Conservation (phyloP, 1,140 invertebrate species). For the Pseudachorutes palmiensis region DNA sequence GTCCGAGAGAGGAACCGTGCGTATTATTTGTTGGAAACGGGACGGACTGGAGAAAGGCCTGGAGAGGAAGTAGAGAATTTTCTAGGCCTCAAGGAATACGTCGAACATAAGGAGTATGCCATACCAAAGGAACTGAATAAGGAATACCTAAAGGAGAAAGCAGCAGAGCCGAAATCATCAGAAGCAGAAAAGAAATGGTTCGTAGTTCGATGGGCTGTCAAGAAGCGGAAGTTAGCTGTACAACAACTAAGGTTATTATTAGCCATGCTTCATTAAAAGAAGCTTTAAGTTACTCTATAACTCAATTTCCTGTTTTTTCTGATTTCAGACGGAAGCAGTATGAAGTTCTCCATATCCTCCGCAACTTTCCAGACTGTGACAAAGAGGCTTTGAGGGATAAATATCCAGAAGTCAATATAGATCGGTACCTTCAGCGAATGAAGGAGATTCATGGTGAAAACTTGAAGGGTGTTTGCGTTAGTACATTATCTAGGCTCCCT, state of each 20-base stretch:
- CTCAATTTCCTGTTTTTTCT: constrained; percentile 28
- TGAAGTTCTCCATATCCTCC: constrained; percentile 58
- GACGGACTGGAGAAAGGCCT: constrained; percentile 67
- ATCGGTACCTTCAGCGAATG: constrained; percentile 3
- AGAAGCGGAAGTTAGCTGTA: constrained; percentile 9
- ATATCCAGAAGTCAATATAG: constrained; percentile 62
- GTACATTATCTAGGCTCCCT: background rate
- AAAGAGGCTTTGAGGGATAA: constrained; percentile 58
- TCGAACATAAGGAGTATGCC: constrained; percentile 27
- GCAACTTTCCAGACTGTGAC: constrained; percentile 67
- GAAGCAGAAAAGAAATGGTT: constrained; percentile 31
- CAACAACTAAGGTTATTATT: constrained; percentile 17
- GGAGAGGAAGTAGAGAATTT: constrained; percentile 39
- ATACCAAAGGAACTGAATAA: constrained; percentile 35
- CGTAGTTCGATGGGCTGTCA: constrained; percentile 15
- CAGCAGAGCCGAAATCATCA: constrained; percentile 25
- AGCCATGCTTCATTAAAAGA: background rate
- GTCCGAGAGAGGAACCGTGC: constrained; percentile 87
- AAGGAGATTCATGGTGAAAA: constrained; percentile 1
- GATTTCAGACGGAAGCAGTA: constrained; percentile 53
- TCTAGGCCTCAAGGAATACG: constrained; percentile 33
- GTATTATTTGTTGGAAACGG: constrained; percentile 82
- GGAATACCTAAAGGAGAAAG: constrained; percentile 24
- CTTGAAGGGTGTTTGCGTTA: background rate
- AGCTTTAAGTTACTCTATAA: background rate